These are phyloP conservation scores for Aphaenogaster floridana DNA, from an alignment of 1,140 invertebrate genomes.

Conservation along the genomic window DNA sequence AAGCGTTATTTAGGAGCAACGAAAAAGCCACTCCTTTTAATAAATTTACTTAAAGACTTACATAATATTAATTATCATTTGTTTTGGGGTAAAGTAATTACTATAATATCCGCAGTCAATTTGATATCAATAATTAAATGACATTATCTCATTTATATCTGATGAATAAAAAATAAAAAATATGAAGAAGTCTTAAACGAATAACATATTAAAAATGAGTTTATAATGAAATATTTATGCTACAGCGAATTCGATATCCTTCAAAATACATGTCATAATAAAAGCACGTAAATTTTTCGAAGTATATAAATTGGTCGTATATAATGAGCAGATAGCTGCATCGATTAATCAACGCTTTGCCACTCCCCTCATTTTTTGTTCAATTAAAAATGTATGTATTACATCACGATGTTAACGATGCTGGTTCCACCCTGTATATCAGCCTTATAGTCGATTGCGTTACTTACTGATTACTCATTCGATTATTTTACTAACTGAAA, in stretches of 20 bases:
- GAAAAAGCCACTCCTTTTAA: neutral
- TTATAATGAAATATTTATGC: neutral
- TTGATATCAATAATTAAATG: neutral
- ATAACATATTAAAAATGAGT: neutral
- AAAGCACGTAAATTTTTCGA: slow-evolving; percentile 8
- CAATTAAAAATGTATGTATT: slow-evolving; percentile 15
- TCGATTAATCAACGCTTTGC: slow-evolving; percentile 21
- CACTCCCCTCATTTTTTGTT: neutral
- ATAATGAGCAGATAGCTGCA: neutral
- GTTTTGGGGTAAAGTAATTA: neutral
- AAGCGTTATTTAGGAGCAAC: neutral
- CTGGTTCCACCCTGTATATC: neutral
- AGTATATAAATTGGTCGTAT: neutral
- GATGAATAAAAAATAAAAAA: neutral
- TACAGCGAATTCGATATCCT: neutral
- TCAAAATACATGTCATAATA: neutral
- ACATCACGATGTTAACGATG: neutral
- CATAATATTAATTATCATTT: neutral
- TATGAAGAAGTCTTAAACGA: neutral
- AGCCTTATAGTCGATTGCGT: neutral
- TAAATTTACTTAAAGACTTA: neutral
- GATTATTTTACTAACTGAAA: slow-evolving; percentile 15
- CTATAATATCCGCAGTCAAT: neutral
- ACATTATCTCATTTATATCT: neutral
- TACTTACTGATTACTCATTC: neutral